Evolutionary conservation across 2,113 vertebrate species (phyloP).

Genomic region (Fukomys damarensis): DNA sequence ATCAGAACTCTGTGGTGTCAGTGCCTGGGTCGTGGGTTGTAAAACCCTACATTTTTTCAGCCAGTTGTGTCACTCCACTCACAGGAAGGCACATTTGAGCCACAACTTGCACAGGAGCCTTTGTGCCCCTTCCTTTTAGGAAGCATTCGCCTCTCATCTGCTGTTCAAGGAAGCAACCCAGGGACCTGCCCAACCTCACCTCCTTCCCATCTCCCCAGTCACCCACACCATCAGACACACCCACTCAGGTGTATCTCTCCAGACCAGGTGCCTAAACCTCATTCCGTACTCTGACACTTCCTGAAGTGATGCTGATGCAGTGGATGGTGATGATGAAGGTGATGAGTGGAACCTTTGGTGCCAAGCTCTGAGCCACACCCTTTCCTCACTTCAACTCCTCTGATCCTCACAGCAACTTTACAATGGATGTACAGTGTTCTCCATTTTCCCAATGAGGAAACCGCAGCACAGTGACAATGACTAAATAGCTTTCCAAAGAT

Average conservation of each 20-base stretch:
- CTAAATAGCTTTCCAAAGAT: not conserved
- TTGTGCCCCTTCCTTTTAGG: not conserved
- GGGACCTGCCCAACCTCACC: no score
- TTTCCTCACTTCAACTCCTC: not conserved
- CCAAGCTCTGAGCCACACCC: accelerated
- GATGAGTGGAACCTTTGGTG: no score
- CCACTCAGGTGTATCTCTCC: not conserved
- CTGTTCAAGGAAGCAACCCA: not conserved
- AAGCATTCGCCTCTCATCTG: not conserved
- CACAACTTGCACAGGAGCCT: not conserved
- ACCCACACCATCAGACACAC: not conserved
- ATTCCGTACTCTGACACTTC: not conserved
- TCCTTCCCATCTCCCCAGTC: not conserved
- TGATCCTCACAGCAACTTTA: not conserved
- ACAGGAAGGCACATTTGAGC: not conserved
- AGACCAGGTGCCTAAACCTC: not conserved
- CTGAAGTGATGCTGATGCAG: not conserved
- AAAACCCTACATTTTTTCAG: not conserved
- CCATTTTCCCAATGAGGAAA: not conserved
- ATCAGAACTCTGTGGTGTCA: not conserved
- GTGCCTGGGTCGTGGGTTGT: no score
- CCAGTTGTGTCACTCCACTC: not conserved
- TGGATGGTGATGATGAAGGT: not conserved
- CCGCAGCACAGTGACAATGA: not conserved
- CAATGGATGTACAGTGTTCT: not conserved